These are phyloP conservation scores for Polietes domitor DNA, from an alignment of 2,888 invertebrate genomes.

Conservation along the genomic window DNA sequence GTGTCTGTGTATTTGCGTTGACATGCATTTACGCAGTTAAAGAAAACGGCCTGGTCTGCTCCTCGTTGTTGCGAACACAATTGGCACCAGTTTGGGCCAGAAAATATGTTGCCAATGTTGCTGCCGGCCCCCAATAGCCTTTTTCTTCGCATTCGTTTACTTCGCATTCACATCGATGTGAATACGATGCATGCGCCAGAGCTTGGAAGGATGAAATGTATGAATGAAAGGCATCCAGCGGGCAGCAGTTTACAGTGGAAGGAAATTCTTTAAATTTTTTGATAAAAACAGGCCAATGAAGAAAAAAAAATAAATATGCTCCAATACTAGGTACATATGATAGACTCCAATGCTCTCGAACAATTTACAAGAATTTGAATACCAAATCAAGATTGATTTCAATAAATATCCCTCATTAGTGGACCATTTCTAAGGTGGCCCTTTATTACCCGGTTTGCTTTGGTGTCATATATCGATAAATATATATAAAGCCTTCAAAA, in stretches of 20 bases:
- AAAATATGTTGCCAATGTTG: neutral
- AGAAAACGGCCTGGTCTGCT: neutral
- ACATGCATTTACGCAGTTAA: conserved; percentile 31
- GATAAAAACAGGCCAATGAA: no score
- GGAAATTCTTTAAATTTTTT: conserved; percentile 25
- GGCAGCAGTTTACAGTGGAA: neutral
- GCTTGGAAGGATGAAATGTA: neutral
- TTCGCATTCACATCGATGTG: conserved; percentile 27
- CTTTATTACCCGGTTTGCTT: no score
- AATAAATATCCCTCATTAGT: no score
- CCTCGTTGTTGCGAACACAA: neutral
- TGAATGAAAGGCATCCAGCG: conserved; percentile 7
- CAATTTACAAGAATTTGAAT: no score
- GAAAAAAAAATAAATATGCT: no score
- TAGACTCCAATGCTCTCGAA: no score
- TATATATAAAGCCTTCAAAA: no score
- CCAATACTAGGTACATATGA: no score
- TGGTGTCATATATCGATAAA: no score
- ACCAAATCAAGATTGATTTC: no score
- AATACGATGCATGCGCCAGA: neutral
- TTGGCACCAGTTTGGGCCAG: conserved; percentile 4
- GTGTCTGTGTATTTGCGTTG: conserved; percentile 17
- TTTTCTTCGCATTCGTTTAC: conserved; percentile 13
- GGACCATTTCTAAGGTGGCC: no score
- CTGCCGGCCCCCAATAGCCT: neutral